phyloP scores from a whole-genome alignment of 2,113 vertebrate species.

The Dissostichus mawsoni region DNA sequence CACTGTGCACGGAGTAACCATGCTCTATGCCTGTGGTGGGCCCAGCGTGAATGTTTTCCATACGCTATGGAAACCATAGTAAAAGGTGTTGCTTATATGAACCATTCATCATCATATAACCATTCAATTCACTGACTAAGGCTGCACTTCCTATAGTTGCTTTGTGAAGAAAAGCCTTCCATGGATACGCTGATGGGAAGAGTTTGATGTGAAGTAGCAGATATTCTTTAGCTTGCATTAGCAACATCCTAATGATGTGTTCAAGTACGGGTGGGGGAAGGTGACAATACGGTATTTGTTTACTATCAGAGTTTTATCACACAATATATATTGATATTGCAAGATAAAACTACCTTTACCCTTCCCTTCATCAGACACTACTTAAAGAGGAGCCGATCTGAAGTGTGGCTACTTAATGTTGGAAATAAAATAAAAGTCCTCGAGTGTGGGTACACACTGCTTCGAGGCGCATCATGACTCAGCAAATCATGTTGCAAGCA shows the following conservation, averaged over 20 bases:
- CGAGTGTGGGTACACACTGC: no score
- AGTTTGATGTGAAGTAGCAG: neutral
- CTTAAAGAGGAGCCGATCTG: neutral
- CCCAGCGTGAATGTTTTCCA: neutral
- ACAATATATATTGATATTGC: neutral
- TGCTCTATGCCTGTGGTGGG: neutral
- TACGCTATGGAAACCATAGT: neutral
- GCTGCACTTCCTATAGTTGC: neutral
- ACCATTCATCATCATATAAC: neutral
- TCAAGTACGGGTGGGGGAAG: neutral
- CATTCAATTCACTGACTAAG: neutral
- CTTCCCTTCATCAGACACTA: neutral
- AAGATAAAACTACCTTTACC: neutral
- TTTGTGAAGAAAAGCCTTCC: neutral
- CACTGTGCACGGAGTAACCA: constrained; percentile 7
- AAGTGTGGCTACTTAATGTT: neutral
- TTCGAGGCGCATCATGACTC: neutral
- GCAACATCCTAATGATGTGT: neutral
- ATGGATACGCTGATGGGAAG: neutral
- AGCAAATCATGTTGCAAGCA: neutral
- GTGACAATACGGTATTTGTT: neutral
- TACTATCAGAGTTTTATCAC: neutral
- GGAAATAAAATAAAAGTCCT: neutral
- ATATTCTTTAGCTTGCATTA: no score
- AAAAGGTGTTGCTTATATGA: neutral